phyloP scores from a whole-genome alignment of 2,888 invertebrate genomes.

The Liodrosophila aerea region DNA sequence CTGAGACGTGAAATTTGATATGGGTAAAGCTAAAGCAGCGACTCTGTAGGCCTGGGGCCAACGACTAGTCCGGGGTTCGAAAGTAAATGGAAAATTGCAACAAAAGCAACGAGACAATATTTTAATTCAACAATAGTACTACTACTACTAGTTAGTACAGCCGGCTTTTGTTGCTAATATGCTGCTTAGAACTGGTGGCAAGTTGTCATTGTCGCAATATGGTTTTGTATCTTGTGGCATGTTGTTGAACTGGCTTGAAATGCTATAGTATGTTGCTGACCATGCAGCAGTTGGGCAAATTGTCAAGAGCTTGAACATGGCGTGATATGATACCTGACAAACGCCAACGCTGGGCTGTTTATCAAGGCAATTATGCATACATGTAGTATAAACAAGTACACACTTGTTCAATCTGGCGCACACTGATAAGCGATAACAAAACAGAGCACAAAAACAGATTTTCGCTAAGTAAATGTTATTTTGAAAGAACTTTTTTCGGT shows the following conservation, averaged over 20 bases:
- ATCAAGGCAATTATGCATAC: conserved; percentile 28
- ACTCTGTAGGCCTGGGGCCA: conserved; percentile 15
- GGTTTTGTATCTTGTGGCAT: background rate
- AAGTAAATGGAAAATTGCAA: conserved; percentile 25
- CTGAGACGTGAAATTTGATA: conserved; percentile 51
- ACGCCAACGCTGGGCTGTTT: conserved; percentile 15
- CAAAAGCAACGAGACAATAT: conserved; percentile 28
- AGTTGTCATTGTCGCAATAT: conserved; percentile 4
- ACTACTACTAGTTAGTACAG: background rate
- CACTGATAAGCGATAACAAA: conserved; percentile 37
- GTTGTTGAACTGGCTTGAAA: background rate
- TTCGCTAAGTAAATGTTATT: conserved; percentile 1
- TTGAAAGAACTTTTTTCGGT: too few species aligned
- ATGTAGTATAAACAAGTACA: conserved; percentile 5
- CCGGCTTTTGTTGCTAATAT: background rate
- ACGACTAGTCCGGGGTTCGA: conserved; percentile 8
- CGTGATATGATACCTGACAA: too few species aligned
- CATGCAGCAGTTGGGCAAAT: background rate
- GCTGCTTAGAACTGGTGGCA: background rate
- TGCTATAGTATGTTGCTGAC: background rate
- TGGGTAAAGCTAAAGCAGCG: background rate
- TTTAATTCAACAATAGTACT: background rate
- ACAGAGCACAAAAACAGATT: conserved; percentile 12
- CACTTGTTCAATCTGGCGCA: conserved; percentile 15
- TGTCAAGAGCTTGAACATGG: background rate